phyloP scores from a whole-genome alignment of 2,113 vertebrate genomes.

The Ceuthmochares aereus region DNA sequence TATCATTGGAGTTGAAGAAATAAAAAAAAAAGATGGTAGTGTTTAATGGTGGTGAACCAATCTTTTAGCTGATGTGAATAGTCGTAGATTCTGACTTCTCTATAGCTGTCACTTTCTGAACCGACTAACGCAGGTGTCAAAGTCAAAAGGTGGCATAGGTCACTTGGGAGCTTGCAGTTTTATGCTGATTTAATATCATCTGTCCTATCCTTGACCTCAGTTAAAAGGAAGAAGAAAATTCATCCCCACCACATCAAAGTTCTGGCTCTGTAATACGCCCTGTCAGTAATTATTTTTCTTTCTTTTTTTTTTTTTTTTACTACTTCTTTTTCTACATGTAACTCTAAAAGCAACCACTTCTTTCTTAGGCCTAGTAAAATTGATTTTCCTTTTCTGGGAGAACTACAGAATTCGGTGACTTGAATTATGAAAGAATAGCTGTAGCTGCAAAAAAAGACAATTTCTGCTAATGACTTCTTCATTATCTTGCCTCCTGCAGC shows the following conservation, averaged over 20 bases:
- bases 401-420: not conserved
- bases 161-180: not conserved
- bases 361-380: not conserved
- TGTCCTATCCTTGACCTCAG: not conserved
- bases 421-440: not conserved
- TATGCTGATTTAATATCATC: not conserved
- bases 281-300: not conserved
- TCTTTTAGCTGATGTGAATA: not conserved
- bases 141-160: not conserved
- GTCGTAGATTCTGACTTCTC: not conserved
- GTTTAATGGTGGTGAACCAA: not conserved
- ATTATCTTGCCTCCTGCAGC: not conserved
- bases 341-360: not conserved
- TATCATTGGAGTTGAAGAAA: not conserved
- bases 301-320: not conserved
- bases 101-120: not conserved
- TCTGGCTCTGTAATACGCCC: not conserved
- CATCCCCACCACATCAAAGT: not conserved
- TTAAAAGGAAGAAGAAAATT: not conserved
- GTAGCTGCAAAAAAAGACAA: not conserved
- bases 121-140: fast-evolving
- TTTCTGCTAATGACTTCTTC: not conserved
- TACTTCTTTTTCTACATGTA: not conserved
- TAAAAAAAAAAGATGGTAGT: not conserved
- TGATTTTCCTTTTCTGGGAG: not conserved